These are phyloP conservation scores for Ascaphus truei DNA, from an alignment of 2,113 vertebrate species.

Conservation along the genomic window DNA sequence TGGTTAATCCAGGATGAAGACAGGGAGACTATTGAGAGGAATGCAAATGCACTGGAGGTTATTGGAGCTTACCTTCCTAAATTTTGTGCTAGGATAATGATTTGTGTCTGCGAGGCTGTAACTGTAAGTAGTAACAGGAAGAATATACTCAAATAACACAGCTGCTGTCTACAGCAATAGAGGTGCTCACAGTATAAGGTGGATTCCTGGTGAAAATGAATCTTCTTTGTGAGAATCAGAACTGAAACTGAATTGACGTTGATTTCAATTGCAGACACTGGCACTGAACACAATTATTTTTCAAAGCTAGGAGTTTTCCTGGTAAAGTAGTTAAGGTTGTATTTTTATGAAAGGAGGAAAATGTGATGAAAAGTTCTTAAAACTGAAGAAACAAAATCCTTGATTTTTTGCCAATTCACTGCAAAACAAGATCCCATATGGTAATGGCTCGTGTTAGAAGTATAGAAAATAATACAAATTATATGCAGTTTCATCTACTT, in stretches of 20 bases:
- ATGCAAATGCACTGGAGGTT: slow-evolving; percentile 1
- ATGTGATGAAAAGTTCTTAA: slow-evolving; percentile 73
- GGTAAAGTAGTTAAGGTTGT: slow-evolving; percentile 70
- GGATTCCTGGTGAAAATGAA: slow-evolving; percentile 47
- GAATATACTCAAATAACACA: slow-evolving; percentile 20
- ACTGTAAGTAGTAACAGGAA: slow-evolving; percentile 1
- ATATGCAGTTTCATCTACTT: too few relatives aligned
- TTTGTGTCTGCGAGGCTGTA: not conserved
- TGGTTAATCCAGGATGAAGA: not conserved
- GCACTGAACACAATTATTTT: slow-evolving; percentile 59
- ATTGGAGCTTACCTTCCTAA: not conserved
- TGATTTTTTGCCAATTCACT: slow-evolving; percentile 55
- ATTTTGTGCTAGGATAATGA: not conserved
- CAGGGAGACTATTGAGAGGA: not conserved
- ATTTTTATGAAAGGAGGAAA: slow-evolving; percentile 67
- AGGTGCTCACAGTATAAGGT: slow-evolving; percentile 33
- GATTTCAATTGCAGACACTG: slow-evolving; percentile 64
- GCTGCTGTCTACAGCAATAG: not conserved
- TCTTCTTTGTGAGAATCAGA: slow-evolving; percentile 45
- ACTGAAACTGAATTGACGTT: slow-evolving; percentile 53
- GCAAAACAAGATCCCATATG: slow-evolving; percentile 61
- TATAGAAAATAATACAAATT: slow-evolving; percentile 29
- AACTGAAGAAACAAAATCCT: slow-evolving; percentile 65
- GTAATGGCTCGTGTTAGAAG: slow-evolving; percentile 39
- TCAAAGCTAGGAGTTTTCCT: slow-evolving; percentile 56